Conservation (phyloP, 1,140 invertebrate genomes). For the Anthonomus grandis region DNA sequence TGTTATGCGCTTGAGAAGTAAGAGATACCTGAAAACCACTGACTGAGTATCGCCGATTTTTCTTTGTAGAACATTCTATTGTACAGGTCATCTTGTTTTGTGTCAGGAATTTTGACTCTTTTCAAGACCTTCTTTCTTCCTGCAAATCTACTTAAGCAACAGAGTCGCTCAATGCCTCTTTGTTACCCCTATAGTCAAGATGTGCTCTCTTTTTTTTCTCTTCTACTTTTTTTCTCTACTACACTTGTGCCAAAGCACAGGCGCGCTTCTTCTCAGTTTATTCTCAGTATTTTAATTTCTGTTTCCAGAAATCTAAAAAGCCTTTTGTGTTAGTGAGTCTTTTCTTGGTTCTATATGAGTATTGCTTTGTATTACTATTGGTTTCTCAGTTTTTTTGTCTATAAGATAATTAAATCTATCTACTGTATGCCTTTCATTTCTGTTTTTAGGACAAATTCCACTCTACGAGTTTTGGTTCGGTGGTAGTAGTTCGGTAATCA, state of each 20-base stretch:
- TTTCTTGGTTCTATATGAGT: conserved; percentile 24
- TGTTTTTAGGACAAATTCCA: conserved; percentile 26
- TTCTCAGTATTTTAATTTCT: conserved; percentile 55
- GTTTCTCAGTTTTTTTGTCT: conserved; percentile 64
- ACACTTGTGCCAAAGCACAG: too few relatives aligned
- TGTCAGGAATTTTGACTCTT: conserved; percentile 57
- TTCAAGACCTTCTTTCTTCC: conserved; percentile 38
- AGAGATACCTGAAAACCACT: conserved; percentile 56
- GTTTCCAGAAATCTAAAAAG: conserved; percentile 63
- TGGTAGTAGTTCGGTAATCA: conserved; percentile 56
- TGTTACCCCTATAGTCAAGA: conserved; percentile 1
- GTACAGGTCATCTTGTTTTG: conserved; percentile 75
- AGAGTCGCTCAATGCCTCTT: conserved; percentile 42
- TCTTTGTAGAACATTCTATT: conserved; percentile 66
- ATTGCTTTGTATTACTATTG: conserved; percentile 51
- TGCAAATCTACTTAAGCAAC: conserved; percentile 44
- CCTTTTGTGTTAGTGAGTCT: conserved; percentile 37
- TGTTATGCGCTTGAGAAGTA: conserved; percentile 70
- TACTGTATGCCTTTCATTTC: conserved; percentile 24
- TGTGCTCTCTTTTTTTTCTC: conserved; percentile 17
- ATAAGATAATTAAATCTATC: conserved; percentile 60
- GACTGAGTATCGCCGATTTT: conserved; percentile 51
- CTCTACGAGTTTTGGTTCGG: conserved; percentile 46
- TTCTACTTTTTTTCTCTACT: conserved; percentile 64
- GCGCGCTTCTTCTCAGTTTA: conserved; percentile 31